Base-by-base conservation (phyloP, 2,113 vertebrate genomes). In the Eupsittula cactorum region DNA sequence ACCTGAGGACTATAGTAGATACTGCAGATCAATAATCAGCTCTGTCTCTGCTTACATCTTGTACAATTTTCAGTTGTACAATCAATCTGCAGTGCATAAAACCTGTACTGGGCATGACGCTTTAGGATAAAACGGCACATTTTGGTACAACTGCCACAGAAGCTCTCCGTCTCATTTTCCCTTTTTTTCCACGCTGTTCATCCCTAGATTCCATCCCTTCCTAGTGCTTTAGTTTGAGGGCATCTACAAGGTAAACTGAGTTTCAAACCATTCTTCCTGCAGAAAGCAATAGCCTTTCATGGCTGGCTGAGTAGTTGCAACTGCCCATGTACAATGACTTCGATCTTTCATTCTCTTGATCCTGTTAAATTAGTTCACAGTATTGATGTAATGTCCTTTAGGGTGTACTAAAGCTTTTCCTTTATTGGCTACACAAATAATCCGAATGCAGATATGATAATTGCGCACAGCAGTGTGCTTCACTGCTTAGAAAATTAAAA, bases 1-100 rank as follows among this genome's bases (percentile, higher is more conserved):
- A 85, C 63, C 53, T 71, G 95, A 95, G 94, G 91, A 78, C 93
- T 46, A 13, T 82, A 95, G 87, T 97, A 96, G 97, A 73, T 88
- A 33, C 52, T 94, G 81, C 73, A 79, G 95, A 95, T 96, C n/a
- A 92, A 53, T 90, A 94, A 53, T 83, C 77, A 91, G 82, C 80
- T 82, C n/a, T 68, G 0, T 67, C 86, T 97, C 94, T 90, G 88
- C 92, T 97, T 92, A 67, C 74, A 42, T 80, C 59, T 82, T 84
- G 93, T 92, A 93, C 62, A 85, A 79, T 80, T 94, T 59, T 71
- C 50, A 29, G 57, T 86, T 93, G 84, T 82, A 78, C 83, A 83
- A 57, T 75, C 78, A 70, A 35, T 78, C 77, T 17, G 21, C 47
- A 13, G 8, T 73, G 87, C 87, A 82, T 62, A 82, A 76, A 79